phyloP scores from a whole-genome alignment of 30 jellyfish, hydroid and myxozoan genomes.

The Sanderia malayensis region DNA sequence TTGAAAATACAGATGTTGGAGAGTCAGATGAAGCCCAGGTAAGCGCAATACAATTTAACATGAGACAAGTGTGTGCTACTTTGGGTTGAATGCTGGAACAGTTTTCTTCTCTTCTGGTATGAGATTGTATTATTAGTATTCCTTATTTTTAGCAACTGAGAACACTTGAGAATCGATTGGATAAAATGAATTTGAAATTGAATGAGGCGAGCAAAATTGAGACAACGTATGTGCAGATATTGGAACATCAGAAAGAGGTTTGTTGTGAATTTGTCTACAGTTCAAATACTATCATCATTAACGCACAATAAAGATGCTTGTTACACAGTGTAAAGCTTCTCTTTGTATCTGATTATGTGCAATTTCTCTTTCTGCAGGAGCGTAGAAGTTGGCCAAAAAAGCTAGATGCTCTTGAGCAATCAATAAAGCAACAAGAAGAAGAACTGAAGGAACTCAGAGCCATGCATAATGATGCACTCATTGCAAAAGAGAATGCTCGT shows the following conservation, averaged over 20 bases:
- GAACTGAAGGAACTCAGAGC: constrained; percentile 85
- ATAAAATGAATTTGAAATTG: constrained; percentile 89
- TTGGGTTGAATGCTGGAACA: not conserved
- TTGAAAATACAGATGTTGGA: constrained; percentile 64
- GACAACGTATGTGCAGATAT: constrained; percentile 82
- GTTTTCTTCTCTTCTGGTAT: too few species aligned
- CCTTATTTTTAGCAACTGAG: constrained; percentile 63
- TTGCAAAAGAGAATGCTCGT: constrained; percentile 93
- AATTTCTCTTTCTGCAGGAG: too few species aligned
- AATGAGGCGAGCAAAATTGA: constrained; percentile 92
- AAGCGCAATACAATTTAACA: not conserved
- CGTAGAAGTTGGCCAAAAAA: constrained; percentile 96
- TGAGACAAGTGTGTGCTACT: not conserved
- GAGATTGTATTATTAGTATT: too few species aligned
- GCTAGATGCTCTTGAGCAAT: constrained; percentile 84
- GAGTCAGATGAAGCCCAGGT: constrained; percentile 94
- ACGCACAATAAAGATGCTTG: not conserved
- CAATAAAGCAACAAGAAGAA: constrained; percentile 83
- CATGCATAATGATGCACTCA: constrained; percentile 95
- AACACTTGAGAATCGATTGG: constrained; percentile 88
- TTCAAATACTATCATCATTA: not conserved
- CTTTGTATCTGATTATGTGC: too few species aligned
- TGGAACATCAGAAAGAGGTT: constrained; percentile 98
- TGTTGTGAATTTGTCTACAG: not conserved
- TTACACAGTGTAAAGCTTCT: too few species aligned